Conservation (phyloP, 2,113 vertebrate species). For the Chunga burmeisteri region DNA sequence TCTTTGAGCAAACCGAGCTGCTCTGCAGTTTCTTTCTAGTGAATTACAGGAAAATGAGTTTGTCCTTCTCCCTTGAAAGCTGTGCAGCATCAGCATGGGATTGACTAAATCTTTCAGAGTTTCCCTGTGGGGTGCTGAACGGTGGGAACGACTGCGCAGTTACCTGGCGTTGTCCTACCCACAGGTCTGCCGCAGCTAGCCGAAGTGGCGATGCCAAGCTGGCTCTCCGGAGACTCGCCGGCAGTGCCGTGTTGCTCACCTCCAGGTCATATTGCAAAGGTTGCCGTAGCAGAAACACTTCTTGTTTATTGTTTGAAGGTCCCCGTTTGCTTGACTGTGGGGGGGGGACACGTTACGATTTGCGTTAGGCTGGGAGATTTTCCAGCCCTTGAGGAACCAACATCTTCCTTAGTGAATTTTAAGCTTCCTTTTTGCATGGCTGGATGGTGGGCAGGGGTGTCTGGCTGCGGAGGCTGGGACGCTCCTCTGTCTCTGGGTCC, state of each 20-base stretch:
- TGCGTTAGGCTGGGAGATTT: neutral
- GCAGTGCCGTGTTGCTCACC: accelerated
- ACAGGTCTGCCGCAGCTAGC: neutral
- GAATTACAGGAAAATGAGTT: neutral
- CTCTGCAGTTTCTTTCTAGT: neutral
- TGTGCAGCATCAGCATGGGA: neutral
- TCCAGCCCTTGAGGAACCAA: neutral
- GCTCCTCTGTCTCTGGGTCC: neutral
- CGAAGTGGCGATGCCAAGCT: accelerated
- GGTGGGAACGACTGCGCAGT: accelerated
- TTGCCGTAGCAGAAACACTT: neutral
- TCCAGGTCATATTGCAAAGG: neutral
- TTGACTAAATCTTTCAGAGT: neutral
- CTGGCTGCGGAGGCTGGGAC: neutral
- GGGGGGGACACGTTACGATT: accelerated
- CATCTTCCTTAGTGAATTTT: neutral
- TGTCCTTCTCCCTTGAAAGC: neutral
- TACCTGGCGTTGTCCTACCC: neutral
- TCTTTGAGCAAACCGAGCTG: neutral
- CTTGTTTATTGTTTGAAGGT: neutral
- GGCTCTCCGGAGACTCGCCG: accelerated
- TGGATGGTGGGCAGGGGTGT: neutral
- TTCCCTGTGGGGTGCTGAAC: accelerated
- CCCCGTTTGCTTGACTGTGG: accelerated
- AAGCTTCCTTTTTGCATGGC: neutral